Percentiles rank a stretch among this genome's conserved stretches.
Conservation (phyloP, 2,113 vertebrate species). For the Seriola dumerili region DNA sequence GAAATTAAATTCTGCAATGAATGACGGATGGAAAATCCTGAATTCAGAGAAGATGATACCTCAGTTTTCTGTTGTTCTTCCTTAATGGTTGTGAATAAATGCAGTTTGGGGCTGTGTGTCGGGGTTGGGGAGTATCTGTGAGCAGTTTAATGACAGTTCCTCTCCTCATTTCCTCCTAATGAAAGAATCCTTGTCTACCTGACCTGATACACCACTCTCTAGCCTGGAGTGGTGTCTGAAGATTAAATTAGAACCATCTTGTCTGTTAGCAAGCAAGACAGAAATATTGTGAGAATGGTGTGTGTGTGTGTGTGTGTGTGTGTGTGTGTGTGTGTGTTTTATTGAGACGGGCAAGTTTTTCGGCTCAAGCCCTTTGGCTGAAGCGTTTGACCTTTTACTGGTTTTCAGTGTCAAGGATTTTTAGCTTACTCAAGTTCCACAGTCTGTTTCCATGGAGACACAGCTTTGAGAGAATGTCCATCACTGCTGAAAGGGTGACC, state of each 20-base stretch:
- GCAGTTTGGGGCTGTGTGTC: not conserved
- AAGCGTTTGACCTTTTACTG: conserved; percentile 63
- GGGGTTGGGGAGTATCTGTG: conserved; percentile 2
- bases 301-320: not conserved
- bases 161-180: conserved; percentile 67
- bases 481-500: conserved; percentile 54
- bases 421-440: conserved; percentile 54
- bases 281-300: not conserved
- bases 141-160: conserved; percentile 39
- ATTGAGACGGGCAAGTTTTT: conserved; percentile 20
- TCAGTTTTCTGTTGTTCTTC: not conserved
- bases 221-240: conserved; percentile 49
- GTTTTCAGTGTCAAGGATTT: conserved; percentile 59
- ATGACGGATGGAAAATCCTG: not conserved
- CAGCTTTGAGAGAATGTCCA: conserved; percentile 55
- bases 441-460: conserved; percentile 70
- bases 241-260: conserved; percentile 63
- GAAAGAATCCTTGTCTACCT: conserved; percentile 57
- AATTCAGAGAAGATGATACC: not conserved
- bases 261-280: conserved; percentile 28
- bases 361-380: conserved; percentile 36
- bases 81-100: not conserved
- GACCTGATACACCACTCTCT: conserved; percentile 36
- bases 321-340: not conserved
- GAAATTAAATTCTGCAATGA: not conserved